These are phyloP conservation scores for Drosophila quasianomalipes DNA, from an alignment of 2,888 invertebrate species.

Conservation along the genomic window DNA sequence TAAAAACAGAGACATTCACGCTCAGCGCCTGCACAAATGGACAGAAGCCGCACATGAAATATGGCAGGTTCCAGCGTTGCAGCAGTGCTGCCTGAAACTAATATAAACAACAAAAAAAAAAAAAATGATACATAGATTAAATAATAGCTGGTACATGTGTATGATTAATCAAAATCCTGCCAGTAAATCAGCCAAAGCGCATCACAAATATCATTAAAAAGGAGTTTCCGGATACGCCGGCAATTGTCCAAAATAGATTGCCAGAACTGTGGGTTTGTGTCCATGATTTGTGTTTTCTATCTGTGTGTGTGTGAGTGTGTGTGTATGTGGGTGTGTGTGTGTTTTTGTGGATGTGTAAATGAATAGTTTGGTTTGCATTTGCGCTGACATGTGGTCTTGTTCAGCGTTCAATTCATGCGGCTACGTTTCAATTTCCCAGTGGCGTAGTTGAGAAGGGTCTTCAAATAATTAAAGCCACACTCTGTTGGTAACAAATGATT, in stretches of 20 bases:
- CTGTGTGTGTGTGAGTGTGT: neutral
- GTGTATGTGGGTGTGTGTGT: neutral
- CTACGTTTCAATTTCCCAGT: neutral
- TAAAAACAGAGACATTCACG: constrained; percentile 95
- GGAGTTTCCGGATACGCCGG: constrained; percentile 12
- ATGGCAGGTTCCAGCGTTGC: constrained; percentile 94
- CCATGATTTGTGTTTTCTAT: constrained; percentile 21
- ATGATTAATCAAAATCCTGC: constrained; percentile 2
- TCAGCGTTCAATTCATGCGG: neutral
- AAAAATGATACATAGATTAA: neutral
- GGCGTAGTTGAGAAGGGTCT: neutral
- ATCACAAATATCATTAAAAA: constrained; percentile 29
- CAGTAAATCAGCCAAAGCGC: constrained; percentile 18
- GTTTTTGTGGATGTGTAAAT: neutral
- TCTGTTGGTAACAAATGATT: constrained; percentile 39
- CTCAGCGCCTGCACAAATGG: constrained; percentile 94
- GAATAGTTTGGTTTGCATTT: constrained; percentile 7
- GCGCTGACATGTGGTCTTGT: constrained; percentile 6
- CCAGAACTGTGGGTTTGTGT: constrained; percentile 16
- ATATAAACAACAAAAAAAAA: constrained; percentile 7
- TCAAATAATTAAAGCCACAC: constrained; percentile 28
- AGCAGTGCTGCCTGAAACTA: constrained; percentile 95
- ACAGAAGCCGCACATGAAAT: constrained; percentile 95
- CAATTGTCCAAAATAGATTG: constrained; percentile 29
- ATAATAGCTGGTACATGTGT: neutral